Conservation (phyloP, 2,888 invertebrate genomes). For the Biston stratarius region DNA sequence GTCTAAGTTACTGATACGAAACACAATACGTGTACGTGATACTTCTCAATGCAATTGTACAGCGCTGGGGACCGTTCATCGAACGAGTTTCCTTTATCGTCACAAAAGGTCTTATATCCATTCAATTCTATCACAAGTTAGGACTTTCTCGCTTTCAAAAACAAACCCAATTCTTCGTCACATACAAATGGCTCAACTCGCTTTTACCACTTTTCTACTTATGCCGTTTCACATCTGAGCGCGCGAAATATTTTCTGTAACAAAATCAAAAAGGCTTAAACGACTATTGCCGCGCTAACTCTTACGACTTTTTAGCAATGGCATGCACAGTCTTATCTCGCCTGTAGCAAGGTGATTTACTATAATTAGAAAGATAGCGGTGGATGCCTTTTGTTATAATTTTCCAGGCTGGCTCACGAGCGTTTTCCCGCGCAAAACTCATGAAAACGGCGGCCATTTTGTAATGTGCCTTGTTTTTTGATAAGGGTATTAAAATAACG, state of each 20-base stretch:
- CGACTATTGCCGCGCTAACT: slow-evolving; percentile 55
- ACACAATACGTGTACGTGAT: slow-evolving; percentile 63
- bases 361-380: slow-evolving; percentile 87
- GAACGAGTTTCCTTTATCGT: slow-evolving; percentile 67
- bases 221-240: slow-evolving; percentile 55
- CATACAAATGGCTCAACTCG: slow-evolving; percentile 59
- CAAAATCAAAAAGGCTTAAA: slow-evolving; percentile 70
- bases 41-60: slow-evolving; percentile 78
- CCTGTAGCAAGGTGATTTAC: slow-evolving; percentile 86
- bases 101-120: slow-evolving; percentile 67
- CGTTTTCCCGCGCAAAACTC: slow-evolving; percentile 83
- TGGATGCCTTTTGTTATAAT: slow-evolving; percentile 87
- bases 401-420: slow-evolving; percentile 83
- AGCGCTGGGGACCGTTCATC: slow-evolving; percentile 78
- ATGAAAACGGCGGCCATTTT: slow-evolving; percentile 84
- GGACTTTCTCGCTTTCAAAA: slow-evolving; percentile 57
- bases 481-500: slow-evolving; percentile 86
- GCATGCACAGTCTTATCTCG: slow-evolving; percentile 80
- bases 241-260: slow-evolving; percentile 55
- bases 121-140: slow-evolving; percentile 54
- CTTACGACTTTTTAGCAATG: slow-evolving; percentile 71
- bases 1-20: slow-evolving; percentile 49
- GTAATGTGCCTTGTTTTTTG: slow-evolving; percentile 86
- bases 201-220: slow-evolving; percentile 56
- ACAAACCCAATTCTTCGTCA: slow-evolving; percentile 54